Evolutionary conservation across 2,113 vertebrate genomes (phyloP).

Genomic region (Castor canadensis): DNA sequence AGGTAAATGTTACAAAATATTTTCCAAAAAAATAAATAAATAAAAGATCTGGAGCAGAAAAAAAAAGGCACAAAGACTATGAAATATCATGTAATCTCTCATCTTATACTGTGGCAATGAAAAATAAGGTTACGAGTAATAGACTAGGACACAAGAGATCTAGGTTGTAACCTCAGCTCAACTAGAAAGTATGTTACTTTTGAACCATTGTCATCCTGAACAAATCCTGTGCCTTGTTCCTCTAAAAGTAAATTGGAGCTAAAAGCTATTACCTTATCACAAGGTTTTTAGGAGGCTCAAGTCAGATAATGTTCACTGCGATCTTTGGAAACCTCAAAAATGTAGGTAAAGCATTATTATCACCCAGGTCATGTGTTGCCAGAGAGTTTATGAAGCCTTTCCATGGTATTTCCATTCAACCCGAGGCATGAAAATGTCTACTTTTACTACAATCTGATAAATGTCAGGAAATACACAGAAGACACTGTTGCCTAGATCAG

Average conservation of each 20-base stretch:
- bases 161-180: not conserved
- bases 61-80: not conserved
- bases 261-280: not conserved
- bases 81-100: not conserved
- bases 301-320: not conserved
- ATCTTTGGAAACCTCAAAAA: not conserved
- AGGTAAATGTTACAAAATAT: not conserved
- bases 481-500: not conserved
- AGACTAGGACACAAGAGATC: not conserved
- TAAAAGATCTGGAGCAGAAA: not conserved
- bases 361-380: not conserved
- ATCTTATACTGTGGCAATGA: not conserved
- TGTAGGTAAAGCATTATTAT: not conserved
- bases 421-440: not conserved
- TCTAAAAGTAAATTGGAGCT: not conserved
- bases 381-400: not conserved
- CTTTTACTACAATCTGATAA: not conserved
- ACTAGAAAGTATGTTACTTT: not conserved
- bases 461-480: not conserved
- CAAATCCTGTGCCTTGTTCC: not conserved
- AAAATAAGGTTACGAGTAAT: not conserved
- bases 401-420: not conserved
- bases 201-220: not conserved
- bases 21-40: not conserved
- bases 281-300: not conserved